These are phyloP conservation scores for Bradypodion pumilum DNA, from an alignment of 2,797 vertebrate genomes.

Conservation along the genomic window DNA sequence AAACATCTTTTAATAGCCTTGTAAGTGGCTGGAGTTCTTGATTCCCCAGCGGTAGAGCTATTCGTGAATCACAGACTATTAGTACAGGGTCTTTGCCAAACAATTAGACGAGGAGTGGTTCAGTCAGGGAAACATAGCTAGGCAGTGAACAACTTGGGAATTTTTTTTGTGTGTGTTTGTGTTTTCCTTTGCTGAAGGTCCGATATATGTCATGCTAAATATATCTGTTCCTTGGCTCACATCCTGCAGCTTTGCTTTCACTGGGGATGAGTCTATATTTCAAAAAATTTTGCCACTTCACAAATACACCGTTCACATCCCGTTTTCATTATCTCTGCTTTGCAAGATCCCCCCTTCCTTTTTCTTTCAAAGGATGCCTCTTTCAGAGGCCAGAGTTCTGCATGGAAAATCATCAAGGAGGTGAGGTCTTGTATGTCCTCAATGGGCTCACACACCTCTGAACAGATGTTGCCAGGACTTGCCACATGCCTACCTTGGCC, in stretches of 20 bases:
- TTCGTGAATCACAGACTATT: neutral
- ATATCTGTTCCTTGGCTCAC: neutral
- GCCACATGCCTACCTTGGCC: too few species aligned
- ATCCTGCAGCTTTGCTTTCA: neutral
- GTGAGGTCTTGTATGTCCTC: too few species aligned
- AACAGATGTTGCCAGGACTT: too few species aligned
- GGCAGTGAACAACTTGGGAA: neutral
- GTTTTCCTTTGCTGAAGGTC: neutral
- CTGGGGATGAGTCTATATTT: neutral
- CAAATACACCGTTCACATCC: neutral
- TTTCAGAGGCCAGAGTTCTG: too few species aligned
- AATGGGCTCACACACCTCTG: too few species aligned
- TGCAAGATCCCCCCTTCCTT: neutral
- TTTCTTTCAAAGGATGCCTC: too few species aligned
- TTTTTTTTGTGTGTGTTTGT: neutral
- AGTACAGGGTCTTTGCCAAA: constrained; percentile 12
- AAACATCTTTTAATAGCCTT: constrained; percentile 34
- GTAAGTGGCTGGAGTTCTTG: constrained; percentile 25
- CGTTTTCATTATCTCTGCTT: neutral
- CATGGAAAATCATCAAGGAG: too few species aligned
- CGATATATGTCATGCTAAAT: neutral
- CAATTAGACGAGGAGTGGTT: neutral
- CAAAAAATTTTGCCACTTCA: neutral
- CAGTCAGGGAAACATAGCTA: neutral
- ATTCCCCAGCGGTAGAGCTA: constrained; percentile 1